Percentiles rank a stretch among this genome's conserved stretches.
Evolutionary conservation across 2,113 vertebrate genomes (phyloP).

Genomic region (Bufo gargarizans): DNA sequence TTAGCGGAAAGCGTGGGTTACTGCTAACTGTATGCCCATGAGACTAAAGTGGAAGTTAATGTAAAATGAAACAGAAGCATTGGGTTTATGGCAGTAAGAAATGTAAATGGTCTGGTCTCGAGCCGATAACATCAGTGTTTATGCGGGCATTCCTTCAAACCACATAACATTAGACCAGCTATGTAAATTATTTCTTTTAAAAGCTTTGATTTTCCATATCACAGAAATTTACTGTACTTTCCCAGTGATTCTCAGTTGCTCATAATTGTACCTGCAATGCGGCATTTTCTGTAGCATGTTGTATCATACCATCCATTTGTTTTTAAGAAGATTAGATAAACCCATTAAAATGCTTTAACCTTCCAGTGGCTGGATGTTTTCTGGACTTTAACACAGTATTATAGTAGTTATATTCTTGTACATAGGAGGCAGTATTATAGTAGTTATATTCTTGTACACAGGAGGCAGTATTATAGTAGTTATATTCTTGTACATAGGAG

Average conservation of each 20-base stretch:
- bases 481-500: too few relatives aligned
- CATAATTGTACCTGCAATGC: too few relatives aligned
- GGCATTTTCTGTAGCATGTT: too few relatives aligned
- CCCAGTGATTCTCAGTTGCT: background rate
- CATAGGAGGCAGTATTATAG: too few relatives aligned
- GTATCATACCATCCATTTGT: too few relatives aligned
- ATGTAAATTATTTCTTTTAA: background rate
- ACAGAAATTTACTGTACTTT: background rate
- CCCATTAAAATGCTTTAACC: too few relatives aligned
- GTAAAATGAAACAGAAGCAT: background rate
- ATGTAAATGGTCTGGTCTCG: slow-evolving; percentile 11
- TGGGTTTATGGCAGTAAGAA: background rate
- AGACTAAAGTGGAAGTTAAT: background rate
- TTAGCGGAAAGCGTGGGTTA: background rate
- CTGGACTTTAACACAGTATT: too few relatives aligned
- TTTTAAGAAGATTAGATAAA: too few relatives aligned
- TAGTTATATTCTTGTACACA: too few relatives aligned
- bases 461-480: too few relatives aligned
- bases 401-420: too few relatives aligned
- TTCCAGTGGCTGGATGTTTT: too few relatives aligned
- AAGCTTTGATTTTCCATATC: slow-evolving; percentile 12
- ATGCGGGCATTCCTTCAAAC: slow-evolving; percentile 22
- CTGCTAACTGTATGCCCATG: background rate
- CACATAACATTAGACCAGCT: background rate
- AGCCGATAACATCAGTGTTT: slow-evolving; percentile 30